Base-by-base conservation (phyloP, 1,140 invertebrate genomes). In the Cryptotermes secundus region DNA sequence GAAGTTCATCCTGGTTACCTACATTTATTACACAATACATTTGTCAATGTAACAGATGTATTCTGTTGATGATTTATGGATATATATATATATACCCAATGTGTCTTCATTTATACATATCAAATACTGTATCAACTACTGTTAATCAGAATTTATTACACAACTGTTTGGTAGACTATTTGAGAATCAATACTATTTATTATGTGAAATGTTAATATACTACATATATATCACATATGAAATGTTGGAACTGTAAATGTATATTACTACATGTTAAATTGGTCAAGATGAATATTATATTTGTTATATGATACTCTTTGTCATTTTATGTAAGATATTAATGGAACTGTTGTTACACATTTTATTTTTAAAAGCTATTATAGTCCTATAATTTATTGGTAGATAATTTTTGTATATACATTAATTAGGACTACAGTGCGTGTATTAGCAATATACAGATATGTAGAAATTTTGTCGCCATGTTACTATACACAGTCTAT, bases 241-340 rank as follows among this genome's bases (percentile, higher is more conserved):
- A 87, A 87, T 86, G 85, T 86, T 86, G 87, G 87, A n/a, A 87
- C 86, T 87, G 83, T 87, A 86, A 84, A 86, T 80, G 59, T 83
- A 80, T 84, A 79, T 86, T 85, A 86, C 88, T 87, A 88, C 89
- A 88, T 87, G 89, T 90, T 89, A 88, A 89, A 90, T 91, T 90
- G 89, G 90, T 89, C 86, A 88, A 89, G 88, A 90, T 90, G 91
- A 91, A 91, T 91, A 90, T 90, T 83, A 84, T 49, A 49, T 49
- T 22, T 83, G 35, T 81, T 81, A 53, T 24, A 38, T 35, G 31
- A 80, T 80, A 34, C 34, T 14, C 42, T 42, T 31, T 49, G 34
- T 36, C 6, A 42, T 59, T 53, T 81, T 35, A 36, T 84, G 36
- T 42, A 84, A 53, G 22, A 31, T 16, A 59, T 24, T 34, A 42